Conservation (phyloP, 2,797 vertebrate species). For the Pseudotriccus pelzelni region DNA sequence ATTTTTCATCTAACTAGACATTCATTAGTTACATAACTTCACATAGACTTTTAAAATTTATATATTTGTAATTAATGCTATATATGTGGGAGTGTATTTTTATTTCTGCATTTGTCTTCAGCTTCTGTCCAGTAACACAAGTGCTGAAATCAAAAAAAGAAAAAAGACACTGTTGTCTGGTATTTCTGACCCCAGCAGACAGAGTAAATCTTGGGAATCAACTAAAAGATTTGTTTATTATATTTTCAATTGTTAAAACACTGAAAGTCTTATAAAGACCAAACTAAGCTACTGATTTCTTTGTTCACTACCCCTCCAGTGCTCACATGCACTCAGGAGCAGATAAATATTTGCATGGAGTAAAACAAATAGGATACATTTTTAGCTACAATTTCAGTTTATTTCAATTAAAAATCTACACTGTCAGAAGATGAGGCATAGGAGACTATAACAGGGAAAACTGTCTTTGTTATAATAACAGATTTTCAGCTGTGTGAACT, state of each 20-base stretch:
- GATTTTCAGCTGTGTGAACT: not conserved
- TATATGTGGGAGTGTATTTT: not conserved
- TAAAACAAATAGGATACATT: not conserved
- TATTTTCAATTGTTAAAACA: not conserved
- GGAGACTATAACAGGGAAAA: not conserved
- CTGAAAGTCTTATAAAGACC: not conserved
- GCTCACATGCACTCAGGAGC: not conserved
- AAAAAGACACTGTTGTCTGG: not conserved
- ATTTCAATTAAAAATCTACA: not conserved
- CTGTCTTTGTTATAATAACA: not conserved
- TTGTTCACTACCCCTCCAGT: not conserved
- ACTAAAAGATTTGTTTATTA: not conserved
- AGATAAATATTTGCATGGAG: not conserved
- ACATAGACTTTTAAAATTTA: not conserved
- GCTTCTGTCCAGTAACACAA: constrained; percentile 28
- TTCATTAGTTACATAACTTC: not conserved
- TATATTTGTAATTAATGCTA: not conserved
- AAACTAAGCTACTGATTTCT: not conserved
- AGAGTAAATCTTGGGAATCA: not conserved
- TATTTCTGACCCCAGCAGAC: not conserved
- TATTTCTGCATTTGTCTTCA: not conserved
- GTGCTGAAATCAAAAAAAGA: constrained; percentile 24
- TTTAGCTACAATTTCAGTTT: not conserved
- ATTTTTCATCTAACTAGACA: not conserved
- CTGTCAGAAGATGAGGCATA: not conserved